Evolutionary conservation across 2,888 invertebrate genomes (phyloP), one percentile per base, ranked within the genome.

Genomic region (Hesperia comma): DNA sequence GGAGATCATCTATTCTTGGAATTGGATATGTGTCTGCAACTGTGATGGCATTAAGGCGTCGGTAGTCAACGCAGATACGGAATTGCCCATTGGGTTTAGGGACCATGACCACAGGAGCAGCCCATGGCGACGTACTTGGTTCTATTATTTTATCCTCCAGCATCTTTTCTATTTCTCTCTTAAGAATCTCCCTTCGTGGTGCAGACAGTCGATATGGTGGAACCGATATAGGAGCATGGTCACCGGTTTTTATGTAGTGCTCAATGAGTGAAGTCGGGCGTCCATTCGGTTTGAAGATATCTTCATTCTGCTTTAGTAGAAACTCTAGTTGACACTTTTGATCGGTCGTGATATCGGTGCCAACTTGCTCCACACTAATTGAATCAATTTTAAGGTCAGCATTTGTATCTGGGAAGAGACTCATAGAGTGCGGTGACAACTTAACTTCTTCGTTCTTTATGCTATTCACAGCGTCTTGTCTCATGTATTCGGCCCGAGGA

Each of bases 1-100:
- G 61, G 26, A 84, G 66, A 17, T 87, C 85, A 61, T 86, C 85
- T 21, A 87, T 83, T 5, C 76, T 63, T 1, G 87, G 86, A 14
- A 86, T 61, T 0, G 83, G 83, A 53, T 85, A 87, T 64, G 76
- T 43, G 75, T 72, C 71, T 37, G 68, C 53, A 26, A 71, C 71
- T 1, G 74, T 77, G 2, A 75, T 46, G 2, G 67, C 54, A n/a
- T 75, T 73, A 1, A 75, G 41, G 12, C 60, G 70, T 0, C 83
- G 68, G 55, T 83, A 85, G 61, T 85, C 82, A 0, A 83, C 74
- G 66, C 84, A 82, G 26, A 84, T 67, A 12, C 83, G 68, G 15
- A 71, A 53, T 6, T 62, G 63, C 26, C 78, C 80, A 70, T 79
- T 74, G 54, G 70, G 72, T 66, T 85, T 87, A 0, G 79, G 79